Evolutionary conservation across 64 coral and sea anemone genomes (phyloP), one percentile per base, ranked within the genome.

Genomic region (Actinia tenebrosa): DNA sequence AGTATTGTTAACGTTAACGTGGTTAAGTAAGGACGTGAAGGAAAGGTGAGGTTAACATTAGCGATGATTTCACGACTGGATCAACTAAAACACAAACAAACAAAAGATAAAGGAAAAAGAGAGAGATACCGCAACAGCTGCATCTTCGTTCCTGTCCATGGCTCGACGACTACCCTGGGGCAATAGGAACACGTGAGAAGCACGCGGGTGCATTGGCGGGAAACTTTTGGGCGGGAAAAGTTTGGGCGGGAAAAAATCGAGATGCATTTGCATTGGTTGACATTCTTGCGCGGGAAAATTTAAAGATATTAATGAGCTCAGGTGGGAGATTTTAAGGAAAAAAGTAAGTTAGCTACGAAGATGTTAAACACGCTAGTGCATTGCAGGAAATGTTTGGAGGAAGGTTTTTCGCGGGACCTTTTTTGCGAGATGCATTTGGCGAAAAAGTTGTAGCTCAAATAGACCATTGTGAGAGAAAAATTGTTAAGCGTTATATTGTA

Each of bases 91-190:
- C 26, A 75, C 25, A 11, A 71, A 71, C 23, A 71, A 30, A 75
- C 17, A 22, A 75, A 75, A 75, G 25, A 15, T 42, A 75, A 6
- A 87, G 44, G 18, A 81, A 64, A 79, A 91, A 86, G 52, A 87
- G 82, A 62, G 86, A 61, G 64, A 82, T 85, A 91, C 89, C 89
- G 55, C 85, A 87, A 87, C 45, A 83, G 84, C 84, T 86, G 84
- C 46, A 55, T 91, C 89, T 77, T 91, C 89, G 84, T 46, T 71
- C 85, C 86, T 91, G 60, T 91, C 84, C 62, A 84, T 83, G 46
- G 84, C 43, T 79, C 89, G 71, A 80, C 89, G 85, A 81, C 85
- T 63, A 64, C 75, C 90, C 85, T 87, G 86, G 86, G 86, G 60
- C 53, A 85, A 81, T 81, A 81, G 79, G 79, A 81, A 85, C 83